A percentile compares a stretch with the other conserved stretches of the same genome.
Conservation (phyloP, 2,888 invertebrate species). For the Boloria euphrosyne region DNA sequence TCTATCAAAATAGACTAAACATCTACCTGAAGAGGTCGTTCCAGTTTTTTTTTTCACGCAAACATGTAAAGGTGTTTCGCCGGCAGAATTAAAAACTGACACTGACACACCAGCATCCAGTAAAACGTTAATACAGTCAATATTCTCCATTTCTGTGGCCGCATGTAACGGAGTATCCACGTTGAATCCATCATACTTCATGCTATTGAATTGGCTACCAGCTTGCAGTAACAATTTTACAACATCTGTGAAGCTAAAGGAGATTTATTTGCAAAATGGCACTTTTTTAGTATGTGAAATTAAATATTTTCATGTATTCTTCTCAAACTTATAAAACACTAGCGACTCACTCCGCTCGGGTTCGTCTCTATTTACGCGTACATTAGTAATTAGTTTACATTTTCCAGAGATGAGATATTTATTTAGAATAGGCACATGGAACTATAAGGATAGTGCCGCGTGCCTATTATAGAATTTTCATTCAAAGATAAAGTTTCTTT, state of each 20-base stretch:
- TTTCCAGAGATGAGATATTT: too few relatives aligned
- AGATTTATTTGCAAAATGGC: background rate
- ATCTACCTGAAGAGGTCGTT: slow-evolving; percentile 67
- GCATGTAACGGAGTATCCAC: slow-evolving; percentile 77
- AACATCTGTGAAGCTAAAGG: slow-evolving; percentile 55
- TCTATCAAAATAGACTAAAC: background rate
- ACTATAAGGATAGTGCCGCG: too few relatives aligned
- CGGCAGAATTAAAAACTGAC: slow-evolving; percentile 65
- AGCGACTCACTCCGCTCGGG: too few relatives aligned
- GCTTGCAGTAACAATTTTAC: slow-evolving; percentile 58
- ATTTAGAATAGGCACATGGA: too few relatives aligned
- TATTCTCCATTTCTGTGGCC: slow-evolving; percentile 70
- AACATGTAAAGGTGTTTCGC: slow-evolving; percentile 77
- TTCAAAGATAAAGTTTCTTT: too few relatives aligned
- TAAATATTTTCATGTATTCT: too few relatives aligned
- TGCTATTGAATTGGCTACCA: slow-evolving; percentile 54
- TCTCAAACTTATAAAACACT: too few relatives aligned
- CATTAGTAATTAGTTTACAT: too few relatives aligned
- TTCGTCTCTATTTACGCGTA: too few relatives aligned
- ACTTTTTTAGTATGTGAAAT: too few relatives aligned
- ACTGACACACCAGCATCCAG: slow-evolving; percentile 68
- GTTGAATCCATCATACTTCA: slow-evolving; percentile 50
- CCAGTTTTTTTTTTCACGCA: slow-evolving; percentile 69
- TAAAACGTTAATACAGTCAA: slow-evolving; percentile 68
- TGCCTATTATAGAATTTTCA: too few relatives aligned